Conservation (phyloP, 2,113 vertebrate species). For the Sciurus niger region DNA sequence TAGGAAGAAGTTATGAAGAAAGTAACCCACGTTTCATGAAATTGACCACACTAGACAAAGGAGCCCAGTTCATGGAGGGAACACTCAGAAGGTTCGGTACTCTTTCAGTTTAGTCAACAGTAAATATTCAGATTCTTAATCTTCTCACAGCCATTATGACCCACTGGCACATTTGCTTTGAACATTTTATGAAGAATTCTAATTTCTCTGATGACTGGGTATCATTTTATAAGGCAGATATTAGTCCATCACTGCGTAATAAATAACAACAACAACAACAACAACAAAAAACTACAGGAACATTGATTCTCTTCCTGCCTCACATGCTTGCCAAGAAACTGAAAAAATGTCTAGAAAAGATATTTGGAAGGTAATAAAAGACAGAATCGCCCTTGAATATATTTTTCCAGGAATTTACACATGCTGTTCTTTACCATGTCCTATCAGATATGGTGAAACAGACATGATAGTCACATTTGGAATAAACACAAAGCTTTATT, state of each 20-base stretch:
- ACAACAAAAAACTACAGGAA: conserved; percentile 26
- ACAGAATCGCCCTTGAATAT: conserved; percentile 55
- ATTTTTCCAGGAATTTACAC: conserved; percentile 57
- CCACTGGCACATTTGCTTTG: not conserved
- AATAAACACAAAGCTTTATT: conserved; percentile 76
- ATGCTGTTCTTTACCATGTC: conserved; percentile 74
- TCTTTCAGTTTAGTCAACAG: not conserved
- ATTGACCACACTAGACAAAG: not conserved
- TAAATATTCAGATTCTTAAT: not conserved
- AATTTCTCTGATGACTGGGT: conserved; percentile 1
- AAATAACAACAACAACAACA: not conserved
- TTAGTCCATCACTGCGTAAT: conserved; percentile 46
- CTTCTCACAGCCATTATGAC: not conserved
- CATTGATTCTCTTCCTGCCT: conserved; percentile 20
- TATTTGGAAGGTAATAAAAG: conserved; percentile 73
- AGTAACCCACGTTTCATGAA: not conserved
- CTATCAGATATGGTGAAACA: conserved; percentile 77
- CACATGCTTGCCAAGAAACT: conserved; percentile 16
- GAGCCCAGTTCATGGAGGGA: not conserved
- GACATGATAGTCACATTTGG: conserved; percentile 66
- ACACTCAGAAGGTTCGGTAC: not conserved
- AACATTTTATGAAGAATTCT: conserved; percentile 28
- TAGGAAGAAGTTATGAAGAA: not conserved
- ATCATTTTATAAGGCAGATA: not conserved
- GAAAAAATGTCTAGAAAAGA: conserved; percentile 62